These are phyloP conservation scores for Phortica magna DNA, from an alignment of 2,888 invertebrate species.

Conservation along the genomic window DNA sequence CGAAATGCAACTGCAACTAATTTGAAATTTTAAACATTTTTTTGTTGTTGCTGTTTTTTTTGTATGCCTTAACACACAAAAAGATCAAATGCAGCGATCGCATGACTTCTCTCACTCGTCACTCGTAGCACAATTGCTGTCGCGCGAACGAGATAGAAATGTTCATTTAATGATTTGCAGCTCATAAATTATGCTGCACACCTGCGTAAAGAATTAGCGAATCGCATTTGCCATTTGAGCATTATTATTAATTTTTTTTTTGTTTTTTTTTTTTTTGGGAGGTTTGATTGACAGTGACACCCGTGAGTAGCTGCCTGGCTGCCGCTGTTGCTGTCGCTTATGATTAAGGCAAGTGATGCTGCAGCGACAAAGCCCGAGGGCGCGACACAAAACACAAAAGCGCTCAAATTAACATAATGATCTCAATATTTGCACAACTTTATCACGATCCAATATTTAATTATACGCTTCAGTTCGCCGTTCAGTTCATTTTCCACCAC, in stretches of 20 bases:
- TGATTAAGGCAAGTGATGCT: slow-evolving; percentile 48
- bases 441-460: slow-evolving; percentile 66
- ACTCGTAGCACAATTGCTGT: slow-evolving; percentile 38
- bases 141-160: slow-evolving; percentile 33
- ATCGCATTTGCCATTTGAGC: too few relatives aligned
- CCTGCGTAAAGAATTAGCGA: slow-evolving; percentile 63
- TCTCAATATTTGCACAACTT: slow-evolving; percentile 70
- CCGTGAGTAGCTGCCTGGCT: not conserved
- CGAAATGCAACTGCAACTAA: slow-evolving; percentile 63
- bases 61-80: slow-evolving; percentile 50
- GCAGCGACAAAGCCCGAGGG: not conserved
- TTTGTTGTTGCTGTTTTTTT: slow-evolving; percentile 13
- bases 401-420: slow-evolving; percentile 65
- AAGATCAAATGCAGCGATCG: slow-evolving; percentile 50
- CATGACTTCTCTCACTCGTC: slow-evolving; percentile 53
- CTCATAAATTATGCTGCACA: slow-evolving; percentile 48
- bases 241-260: slow-evolving; percentile 32
- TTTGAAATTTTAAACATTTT: slow-evolving; percentile 65
- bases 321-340: not conserved
- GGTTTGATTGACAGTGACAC: slow-evolving; percentile 10
- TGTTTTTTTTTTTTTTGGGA: slow-evolving; percentile 38
- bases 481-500: slow-evolving; percentile 49
- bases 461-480: slow-evolving; percentile 52
- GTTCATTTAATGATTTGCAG: slow-evolving; percentile 28
- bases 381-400: not conserved